Conservation (phyloP, 2,888 invertebrate species). For the Drosophila lacicola region DNA sequence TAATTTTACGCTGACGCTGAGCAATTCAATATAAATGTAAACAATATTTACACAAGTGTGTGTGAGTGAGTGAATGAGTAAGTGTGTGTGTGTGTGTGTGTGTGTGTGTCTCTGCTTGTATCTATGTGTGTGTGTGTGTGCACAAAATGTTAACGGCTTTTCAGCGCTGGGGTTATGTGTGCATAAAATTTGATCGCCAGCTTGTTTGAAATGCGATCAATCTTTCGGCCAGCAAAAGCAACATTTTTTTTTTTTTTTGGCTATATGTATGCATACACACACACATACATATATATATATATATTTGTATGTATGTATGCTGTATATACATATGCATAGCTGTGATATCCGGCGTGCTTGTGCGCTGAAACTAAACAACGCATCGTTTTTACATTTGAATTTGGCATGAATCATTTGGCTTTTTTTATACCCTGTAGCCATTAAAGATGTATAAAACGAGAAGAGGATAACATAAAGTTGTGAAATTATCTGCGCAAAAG, state of each 20-base stretch:
- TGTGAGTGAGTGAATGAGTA: slow-evolving; percentile 4
- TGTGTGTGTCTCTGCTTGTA: not conserved
- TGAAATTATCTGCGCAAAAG: not conserved
- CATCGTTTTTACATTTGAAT: slow-evolving; percentile 69
- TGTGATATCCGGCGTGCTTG: slow-evolving; percentile 50
- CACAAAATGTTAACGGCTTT: slow-evolving; percentile 60
- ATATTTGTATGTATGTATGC: not conserved
- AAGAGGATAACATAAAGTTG: not conserved
- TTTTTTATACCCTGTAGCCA: slow-evolving; percentile 19
- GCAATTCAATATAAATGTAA: slow-evolving; percentile 49
- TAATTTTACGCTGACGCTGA: slow-evolving; percentile 44
- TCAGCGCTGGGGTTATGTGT: slow-evolving; percentile 29
- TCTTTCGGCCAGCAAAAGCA: slow-evolving; percentile 48
- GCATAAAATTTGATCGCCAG: slow-evolving; percentile 55
- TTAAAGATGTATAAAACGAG: slow-evolving; percentile 11
- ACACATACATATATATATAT: not conserved
- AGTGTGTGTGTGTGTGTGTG: not conserved
- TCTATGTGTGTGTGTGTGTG: slow-evolving; percentile 22
- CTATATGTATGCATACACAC: not conserved
- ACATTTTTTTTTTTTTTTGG: slow-evolving; percentile 35
- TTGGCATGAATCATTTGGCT: slow-evolving; percentile 63
- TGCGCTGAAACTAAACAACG: slow-evolving; percentile 59
- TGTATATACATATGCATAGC: slow-evolving; percentile 11
- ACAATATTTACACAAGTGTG: slow-evolving; percentile 22
- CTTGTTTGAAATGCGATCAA: slow-evolving; percentile 64